Base-by-base conservation (phyloP, 2,113 vertebrate genomes). In the Girardinichthys multiradiatus region DNA sequence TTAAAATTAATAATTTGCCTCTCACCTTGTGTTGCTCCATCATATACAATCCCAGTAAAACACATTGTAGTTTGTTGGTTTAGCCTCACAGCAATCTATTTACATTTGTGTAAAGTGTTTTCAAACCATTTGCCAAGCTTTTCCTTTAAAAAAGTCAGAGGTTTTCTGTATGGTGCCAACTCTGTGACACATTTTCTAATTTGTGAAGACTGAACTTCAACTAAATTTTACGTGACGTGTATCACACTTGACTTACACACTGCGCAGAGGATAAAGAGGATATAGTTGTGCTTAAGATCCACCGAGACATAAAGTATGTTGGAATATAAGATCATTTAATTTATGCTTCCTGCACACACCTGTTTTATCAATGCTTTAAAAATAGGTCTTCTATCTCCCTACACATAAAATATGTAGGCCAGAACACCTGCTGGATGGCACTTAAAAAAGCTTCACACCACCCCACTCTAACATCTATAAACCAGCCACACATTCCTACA, bases 391-490 rank as follows among this genome's bases (percentile, higher is more conserved):
- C 45, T 66, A 68, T 84, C 37, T 75, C 45, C 35, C 59, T 39
- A 5, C 26, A 68, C 64, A 61, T 63, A 35, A 58, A 30, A 21
- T 68, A 76, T 69, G 58, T 73, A 39, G 63, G 62, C 42, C 72
- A 68, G 51, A 68, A 66, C 72, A 74, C 70, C 80, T 70, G 58
- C 66, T 65, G 39, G 61, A 48, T 75, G 33, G 64, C 27, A 57
- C 19, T 29, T 37, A 57, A 39, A 39, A 77, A 77, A 76, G 29
- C 2, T 26, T 71, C 63, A 42, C 59, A 68, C 58, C 58, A 30
- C 42, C 33, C 39, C 57, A 65, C 59, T 39, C 57, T 8, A 33
- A 62, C 27, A 33, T 42, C 2, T 31, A 42, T 58, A 51, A 68
- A 71, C 33, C 7, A 28, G 19, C 27, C 28, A 45, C 30, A 64